Evolutionary conservation across 2,113 vertebrate genomes (phyloP).

Genomic region (Rattus rattus): DNA sequence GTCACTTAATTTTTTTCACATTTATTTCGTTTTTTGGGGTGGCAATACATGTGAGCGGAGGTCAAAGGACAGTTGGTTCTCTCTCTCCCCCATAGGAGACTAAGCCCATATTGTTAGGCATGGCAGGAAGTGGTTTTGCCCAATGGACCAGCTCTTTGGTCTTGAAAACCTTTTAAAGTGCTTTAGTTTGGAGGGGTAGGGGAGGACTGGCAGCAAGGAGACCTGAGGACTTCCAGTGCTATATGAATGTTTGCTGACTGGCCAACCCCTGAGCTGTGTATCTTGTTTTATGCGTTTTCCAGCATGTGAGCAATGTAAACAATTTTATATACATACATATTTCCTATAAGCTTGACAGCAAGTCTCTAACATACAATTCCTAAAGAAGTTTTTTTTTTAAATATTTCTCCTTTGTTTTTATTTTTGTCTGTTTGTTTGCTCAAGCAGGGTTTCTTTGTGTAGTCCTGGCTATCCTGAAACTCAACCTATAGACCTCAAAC

Average conservation of each 20-base stretch:
- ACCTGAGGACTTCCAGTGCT: background rate
- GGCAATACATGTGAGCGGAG: background rate
- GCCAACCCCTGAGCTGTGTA: background rate
- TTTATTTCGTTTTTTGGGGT: background rate
- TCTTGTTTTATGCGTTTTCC: background rate
- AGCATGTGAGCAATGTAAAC: background rate
- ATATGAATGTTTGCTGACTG: background rate
- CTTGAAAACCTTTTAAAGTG: background rate
- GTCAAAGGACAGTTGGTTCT: background rate
- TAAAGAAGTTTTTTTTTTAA: background rate
- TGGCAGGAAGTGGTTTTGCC: background rate
- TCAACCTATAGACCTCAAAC: background rate
- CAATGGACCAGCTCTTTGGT: background rate
- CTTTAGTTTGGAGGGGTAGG: background rate
- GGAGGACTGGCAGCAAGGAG: background rate
- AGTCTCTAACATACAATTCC: background rate
- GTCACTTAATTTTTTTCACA: background rate
- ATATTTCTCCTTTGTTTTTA: background rate
- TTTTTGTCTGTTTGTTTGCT: background rate
- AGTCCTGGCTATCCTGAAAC: background rate
- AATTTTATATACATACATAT: background rate
- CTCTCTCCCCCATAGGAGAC: background rate
- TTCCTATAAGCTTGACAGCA: background rate
- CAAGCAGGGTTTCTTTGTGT: background rate
- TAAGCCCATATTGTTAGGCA: background rate